phyloP scores from a whole-genome alignment of 2,113 vertebrate genomes.

The Phalacrocorax carbo region DNA sequence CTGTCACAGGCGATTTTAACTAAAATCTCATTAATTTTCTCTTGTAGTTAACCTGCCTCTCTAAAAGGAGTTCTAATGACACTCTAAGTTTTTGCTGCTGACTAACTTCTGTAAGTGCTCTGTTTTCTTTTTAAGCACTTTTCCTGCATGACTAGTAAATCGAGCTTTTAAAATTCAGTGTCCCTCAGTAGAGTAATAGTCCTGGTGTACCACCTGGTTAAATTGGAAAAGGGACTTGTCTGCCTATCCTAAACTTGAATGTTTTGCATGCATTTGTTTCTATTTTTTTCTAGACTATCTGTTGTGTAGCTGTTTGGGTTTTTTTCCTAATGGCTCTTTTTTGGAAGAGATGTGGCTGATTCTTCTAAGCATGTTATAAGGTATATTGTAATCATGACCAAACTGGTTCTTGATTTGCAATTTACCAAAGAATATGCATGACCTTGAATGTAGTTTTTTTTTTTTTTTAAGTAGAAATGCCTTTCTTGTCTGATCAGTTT shows the following conservation, averaged over 20 bases:
- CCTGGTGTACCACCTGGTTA: background rate
- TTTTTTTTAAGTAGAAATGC: background rate
- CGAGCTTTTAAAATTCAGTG: background rate
- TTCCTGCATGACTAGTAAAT: background rate
- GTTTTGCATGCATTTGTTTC: background rate
- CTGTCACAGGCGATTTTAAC: background rate
- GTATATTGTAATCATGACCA: background rate
- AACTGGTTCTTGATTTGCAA: background rate
- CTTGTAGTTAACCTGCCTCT: conserved; percentile 41
- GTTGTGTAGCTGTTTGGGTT: background rate
- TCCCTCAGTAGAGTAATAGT: background rate
- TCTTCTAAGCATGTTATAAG: background rate
- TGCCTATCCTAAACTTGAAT: background rate
- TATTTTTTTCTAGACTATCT: background rate
- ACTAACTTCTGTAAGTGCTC: conserved; percentile 64
- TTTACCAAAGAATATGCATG: background rate
- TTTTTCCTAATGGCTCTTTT: background rate
- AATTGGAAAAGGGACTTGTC: background rate
- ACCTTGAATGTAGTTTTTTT: background rate
- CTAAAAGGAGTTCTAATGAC: conserved; percentile 43
- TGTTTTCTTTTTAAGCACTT: background rate
- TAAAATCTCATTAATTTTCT: conserved; percentile 50
- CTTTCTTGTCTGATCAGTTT: background rate
- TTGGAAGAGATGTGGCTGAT: background rate
- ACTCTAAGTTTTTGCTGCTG: conserved; percentile 28